phyloP scores from a whole-genome alignment of 2,797 vertebrate genomes.

The Graptemys geographica region DNA sequence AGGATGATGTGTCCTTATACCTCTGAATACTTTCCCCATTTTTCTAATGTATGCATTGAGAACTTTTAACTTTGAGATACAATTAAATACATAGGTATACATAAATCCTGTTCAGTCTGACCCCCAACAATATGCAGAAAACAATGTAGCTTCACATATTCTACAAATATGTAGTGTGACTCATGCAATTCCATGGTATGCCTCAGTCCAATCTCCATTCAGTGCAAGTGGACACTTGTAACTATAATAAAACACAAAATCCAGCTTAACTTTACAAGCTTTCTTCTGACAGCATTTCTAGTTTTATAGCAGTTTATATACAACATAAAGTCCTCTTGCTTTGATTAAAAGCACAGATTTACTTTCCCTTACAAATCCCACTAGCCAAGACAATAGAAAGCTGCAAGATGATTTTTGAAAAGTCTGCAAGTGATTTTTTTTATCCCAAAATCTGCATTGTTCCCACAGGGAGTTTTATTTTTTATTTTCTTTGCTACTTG shows the following conservation, averaged over 20 bases:
- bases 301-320: accelerated
- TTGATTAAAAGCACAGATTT: not conserved
- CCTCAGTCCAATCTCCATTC: not conserved
- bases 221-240: not conserved
- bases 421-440: not conserved
- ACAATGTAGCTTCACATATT: not conserved
- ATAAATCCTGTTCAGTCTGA: not conserved
- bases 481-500: accelerated
- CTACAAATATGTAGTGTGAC: accelerated
- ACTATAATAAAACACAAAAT: accelerated
- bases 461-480: not conserved
- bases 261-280: not conserved
- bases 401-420: not conserved
- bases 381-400: not conserved
- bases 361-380: not conserved
- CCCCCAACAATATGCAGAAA: not conserved
- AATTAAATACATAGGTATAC: not conserved
- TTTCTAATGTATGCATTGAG: not conserved
- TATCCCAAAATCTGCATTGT: not conserved
- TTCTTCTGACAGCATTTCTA: not conserved
- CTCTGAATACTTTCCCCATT: not conserved
- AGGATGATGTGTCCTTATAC: not conserved
- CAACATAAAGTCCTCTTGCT: not conserved
- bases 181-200: not conserved
- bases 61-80: not conserved